Base-by-base conservation (phyloP, 2,888 invertebrate species). In the Julus scanicus region DNA sequence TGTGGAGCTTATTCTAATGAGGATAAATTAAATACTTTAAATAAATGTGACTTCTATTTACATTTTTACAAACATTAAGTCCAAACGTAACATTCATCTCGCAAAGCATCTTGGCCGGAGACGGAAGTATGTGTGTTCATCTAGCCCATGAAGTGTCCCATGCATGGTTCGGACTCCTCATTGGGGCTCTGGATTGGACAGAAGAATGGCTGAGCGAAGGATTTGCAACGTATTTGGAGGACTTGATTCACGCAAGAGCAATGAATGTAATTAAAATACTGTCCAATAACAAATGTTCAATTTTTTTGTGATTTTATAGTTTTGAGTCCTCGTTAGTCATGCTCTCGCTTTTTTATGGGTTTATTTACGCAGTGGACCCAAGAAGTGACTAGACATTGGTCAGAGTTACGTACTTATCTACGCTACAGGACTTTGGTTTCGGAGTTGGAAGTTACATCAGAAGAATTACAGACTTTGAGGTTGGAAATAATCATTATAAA, bases 141-240 rank as follows among this genome's bases (percentile, higher is more conserved):
- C 86, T 93, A 39, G 91, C 92, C 6, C 93, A 93, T 90, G 93
- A 93, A 90, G 88, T 93, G n/a, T 90, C 91, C 88, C 93, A 93
- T 89, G 91, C 91, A 1, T 93, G 93, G 93, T 93, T 93, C 90
- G 93, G 93, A 0, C 89, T 93, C 3, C 89, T 91, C 17, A 92
- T 93, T 88, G 93, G 93, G 20, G 92, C 93, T 6, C 89, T 90
- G 49, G 92, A 93, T 90, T 93, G 93, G 93, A 92, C 92, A 20
- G 93, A 93, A 90, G 93, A 93, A 90, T 93, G 93, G 93, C 90
- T 93, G 17, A 93, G 92, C 88, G 93, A 93, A 90, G 93, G 93
- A 9, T 92, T 93, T 90, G 92, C 92, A 85, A 92, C 93, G 8
- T 93, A 91, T 88, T 89, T 92, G 87, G 93, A 93, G 90, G 92